phyloP scores from a whole-genome alignment of 2,888 invertebrate genomes.

The Nebria salina region DNA sequence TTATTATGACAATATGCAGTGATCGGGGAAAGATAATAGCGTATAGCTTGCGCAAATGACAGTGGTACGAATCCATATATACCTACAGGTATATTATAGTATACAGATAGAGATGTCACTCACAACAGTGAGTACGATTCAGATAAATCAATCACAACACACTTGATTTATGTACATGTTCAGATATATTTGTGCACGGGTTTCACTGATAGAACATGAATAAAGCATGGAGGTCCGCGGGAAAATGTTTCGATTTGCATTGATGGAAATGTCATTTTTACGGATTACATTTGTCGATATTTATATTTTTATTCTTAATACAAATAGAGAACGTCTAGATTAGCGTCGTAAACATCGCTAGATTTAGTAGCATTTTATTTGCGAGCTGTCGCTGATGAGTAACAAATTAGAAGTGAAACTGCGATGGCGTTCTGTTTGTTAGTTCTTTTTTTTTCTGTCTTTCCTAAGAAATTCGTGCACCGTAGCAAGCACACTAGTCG shows the following conservation, averaged over 20 bases:
- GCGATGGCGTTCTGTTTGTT: neutral
- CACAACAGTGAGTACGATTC: constrained; percentile 26
- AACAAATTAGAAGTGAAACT: neutral
- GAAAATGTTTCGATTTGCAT: neutral
- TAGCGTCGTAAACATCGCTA: neutral
- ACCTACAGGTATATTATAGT: neutral
- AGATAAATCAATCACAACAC: constrained; percentile 40
- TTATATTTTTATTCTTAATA: too few relatives aligned
- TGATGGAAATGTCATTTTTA: neutral
- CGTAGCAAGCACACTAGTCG: constrained; percentile 24
- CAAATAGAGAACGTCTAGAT: neutral
- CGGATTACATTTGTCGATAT: neutral
- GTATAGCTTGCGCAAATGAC: neutral
- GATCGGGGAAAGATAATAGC: neutral
- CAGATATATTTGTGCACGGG: neutral
- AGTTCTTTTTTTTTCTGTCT: neutral
- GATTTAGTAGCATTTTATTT: neutral
- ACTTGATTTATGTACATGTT: constrained; percentile 31
- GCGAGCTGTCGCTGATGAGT: neutral
- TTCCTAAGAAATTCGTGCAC: neutral
- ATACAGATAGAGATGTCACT: constrained; percentile 37
- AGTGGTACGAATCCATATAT: neutral
- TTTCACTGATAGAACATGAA: neutral
- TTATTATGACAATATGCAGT: neutral
- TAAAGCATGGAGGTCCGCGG: neutral